Base-by-base conservation (phyloP, 2,797 vertebrate genomes). In the Aythya fuligula region DNA sequence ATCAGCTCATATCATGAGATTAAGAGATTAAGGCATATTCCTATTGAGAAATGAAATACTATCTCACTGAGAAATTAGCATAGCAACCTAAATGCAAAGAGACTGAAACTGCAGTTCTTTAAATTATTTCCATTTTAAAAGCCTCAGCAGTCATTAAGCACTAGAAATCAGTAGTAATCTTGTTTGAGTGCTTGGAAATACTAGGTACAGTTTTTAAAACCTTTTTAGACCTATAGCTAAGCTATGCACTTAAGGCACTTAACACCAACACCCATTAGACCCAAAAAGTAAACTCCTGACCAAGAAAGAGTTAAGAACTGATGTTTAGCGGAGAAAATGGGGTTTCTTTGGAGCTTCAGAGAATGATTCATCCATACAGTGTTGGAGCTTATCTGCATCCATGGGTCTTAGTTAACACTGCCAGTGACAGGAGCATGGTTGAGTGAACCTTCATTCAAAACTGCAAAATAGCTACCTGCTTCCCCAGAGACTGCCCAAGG, bases 51-150 rank as follows among this genome's bases (percentile, higher is more conserved):
- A 79, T 34, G 6, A 78, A 90, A 91, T 49, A 53, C 17, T 67
- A 61, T 69, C 77, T 91, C 39, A 56, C 58, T 62, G 56, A 90
- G 70, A 92, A 93, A 91, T 74, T 75, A 82, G 36, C 43, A 77
- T 49, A 83, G 49, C 15, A 57, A 71, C 32, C 25, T 79, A 38
- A 82, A 39, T 6, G 12, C 47, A 58, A 41, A 62, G 57, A 61
- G n/a, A 56, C 30, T 41, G 22, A 80, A 85, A 58, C 6, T 34
- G 8, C 34, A 58, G 36, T 57, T 90, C 22, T 60, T 90, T 39
- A 28, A 49, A 85, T 36, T 66, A 49, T 72, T 72, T 82, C 27
- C 27, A 34, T 25, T 95, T 80, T 85, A 25, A 72, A 95, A 94
- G 16, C 38, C 36, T 88, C n/a, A 73, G 39, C 22, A 87, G 24